Evolutionary conservation across 2,113 vertebrate genomes (phyloP).

Genomic region (Ctenomys sociabilis): DNA sequence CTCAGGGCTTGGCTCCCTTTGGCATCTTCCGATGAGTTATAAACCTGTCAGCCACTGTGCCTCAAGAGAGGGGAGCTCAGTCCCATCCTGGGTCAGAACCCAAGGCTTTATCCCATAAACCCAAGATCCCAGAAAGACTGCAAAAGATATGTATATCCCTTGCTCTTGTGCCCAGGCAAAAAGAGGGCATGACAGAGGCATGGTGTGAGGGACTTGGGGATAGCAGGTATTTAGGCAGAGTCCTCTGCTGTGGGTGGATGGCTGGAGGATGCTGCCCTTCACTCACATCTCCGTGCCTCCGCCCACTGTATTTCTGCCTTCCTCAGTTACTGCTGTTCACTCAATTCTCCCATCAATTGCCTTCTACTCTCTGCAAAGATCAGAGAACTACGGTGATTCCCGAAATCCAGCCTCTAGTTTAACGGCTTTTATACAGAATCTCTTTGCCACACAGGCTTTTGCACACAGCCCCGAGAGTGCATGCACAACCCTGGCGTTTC

Average conservation of each 20-base stretch:
- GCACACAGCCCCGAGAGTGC: neutral
- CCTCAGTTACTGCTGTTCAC: neutral
- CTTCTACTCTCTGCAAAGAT: neutral
- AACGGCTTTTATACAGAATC: neutral
- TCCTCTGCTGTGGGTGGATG: neutral
- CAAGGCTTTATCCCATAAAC: neutral
- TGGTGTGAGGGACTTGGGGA: rapidly evolving
- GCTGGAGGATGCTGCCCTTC: rapidly evolving
- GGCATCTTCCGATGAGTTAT: neutral
- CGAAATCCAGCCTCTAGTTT: neutral
- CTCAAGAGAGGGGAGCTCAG: neutral
- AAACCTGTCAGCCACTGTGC: neutral
- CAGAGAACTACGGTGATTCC: neutral
- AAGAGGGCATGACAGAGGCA: neutral
- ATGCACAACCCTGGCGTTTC: neutral
- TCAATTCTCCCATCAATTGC: neutral
- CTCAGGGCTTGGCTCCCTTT: neutral
- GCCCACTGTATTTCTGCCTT: neutral
- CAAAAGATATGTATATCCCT: neutral
- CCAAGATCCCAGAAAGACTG: neutral
- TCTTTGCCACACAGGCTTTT: neutral
- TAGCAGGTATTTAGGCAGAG: neutral
- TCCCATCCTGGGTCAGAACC: neutral
- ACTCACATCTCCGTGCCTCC: neutral
- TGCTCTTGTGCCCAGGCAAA: neutral